Base-by-base conservation (phyloP, 2,888 invertebrate species). In the Tubulanus polymorphus region DNA sequence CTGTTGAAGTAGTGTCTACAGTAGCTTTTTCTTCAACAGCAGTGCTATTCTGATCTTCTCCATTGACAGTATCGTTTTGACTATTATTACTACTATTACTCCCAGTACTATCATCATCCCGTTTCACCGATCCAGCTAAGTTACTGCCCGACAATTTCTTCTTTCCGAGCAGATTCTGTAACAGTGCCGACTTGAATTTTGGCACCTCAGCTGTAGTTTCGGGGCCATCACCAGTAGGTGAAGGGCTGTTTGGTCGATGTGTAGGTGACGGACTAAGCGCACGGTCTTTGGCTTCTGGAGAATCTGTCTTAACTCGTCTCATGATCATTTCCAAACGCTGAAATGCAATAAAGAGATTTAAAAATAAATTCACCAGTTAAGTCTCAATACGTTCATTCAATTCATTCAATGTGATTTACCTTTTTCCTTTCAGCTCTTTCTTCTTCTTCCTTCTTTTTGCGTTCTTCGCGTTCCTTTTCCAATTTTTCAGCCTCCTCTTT, bases 361-460 rank as follows among this genome's bases (percentile, higher is more conserved):
- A n/a, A n/a, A n/a, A n/a, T n/a, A n/a, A n/a, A n/a, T n/a, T n/a
- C n/a, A n/a, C n/a, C n/a, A n/a, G n/a, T n/a, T n/a, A n/a, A n/a
- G n/a, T n/a, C n/a, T n/a, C n/a, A n/a, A n/a, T n/a, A n/a, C n/a
- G n/a, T 8, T 23, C 12, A 48, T 26, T 18, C 10, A 12, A 53
- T 28, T 20, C 10, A 28, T 28, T 18, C 26, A 29, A 46, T 27
- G 1, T 15, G 30, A 27, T 32, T 37, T 59, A 76, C 79, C 75
- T 91, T 93, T 70, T 92, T 89, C 70, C 94, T 83, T 57, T 88
- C 89, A 70, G 90, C 86, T 56, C 94, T 83, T 76, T 94, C 94
- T 73, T 88, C 89, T 79, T 94, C 94, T 78, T 94, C 94, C 65
- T 87, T 86, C 73, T 87, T 87, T 59, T 89, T 83, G 57, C 88